Percentiles rank a stretch among this genome's conserved stretches.
These are phyloP conservation scores for Gavia stellata DNA, from an alignment of 2,113 vertebrate species.

Conservation along the genomic window DNA sequence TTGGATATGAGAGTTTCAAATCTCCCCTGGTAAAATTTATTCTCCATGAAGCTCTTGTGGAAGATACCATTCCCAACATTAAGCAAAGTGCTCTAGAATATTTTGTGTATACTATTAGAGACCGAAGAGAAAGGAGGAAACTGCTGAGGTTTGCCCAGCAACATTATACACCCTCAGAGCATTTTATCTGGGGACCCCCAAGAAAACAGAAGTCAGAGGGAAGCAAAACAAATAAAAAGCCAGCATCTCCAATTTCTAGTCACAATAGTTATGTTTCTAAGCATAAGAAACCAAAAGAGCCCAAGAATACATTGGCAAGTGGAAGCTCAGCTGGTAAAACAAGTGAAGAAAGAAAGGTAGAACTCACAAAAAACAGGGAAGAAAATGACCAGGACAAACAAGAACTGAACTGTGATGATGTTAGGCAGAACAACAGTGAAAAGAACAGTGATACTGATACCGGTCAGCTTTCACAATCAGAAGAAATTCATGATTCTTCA, in stretches of 20 bases:
- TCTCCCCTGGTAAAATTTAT: slow-evolving; percentile 89
- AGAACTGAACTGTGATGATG: slow-evolving; percentile 17
- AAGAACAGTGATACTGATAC: slow-evolving; percentile 2
- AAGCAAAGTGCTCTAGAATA: slow-evolving; percentile 95
- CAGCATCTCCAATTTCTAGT: slow-evolving; percentile 44
- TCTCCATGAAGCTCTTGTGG: slow-evolving; percentile 89
- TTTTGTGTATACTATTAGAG: slow-evolving; percentile 92
- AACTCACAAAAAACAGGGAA: slow-evolving; percentile 46
- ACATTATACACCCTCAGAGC: slow-evolving; percentile 86
- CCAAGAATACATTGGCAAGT: neutral
- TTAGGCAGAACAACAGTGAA: neutral
- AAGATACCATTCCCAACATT: slow-evolving; percentile 89
- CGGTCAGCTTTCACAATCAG: neutral
- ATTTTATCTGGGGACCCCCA: slow-evolving; percentile 94
- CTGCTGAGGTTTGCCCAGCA: slow-evolving; percentile 88
- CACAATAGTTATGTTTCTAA: slow-evolving; percentile 49
- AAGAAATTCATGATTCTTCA: neutral
- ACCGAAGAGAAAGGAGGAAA: slow-evolving; percentile 84
- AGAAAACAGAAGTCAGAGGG: slow-evolving; percentile 68
- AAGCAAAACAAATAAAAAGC: slow-evolving; percentile 61
- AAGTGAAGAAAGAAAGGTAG: slow-evolving; percentile 58
- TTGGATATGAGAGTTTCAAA: slow-evolving; percentile 95
- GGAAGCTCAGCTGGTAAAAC: slow-evolving; percentile 45
- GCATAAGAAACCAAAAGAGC: slow-evolving; percentile 65
- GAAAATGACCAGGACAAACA: neutral